These are phyloP conservation scores for Styela plicata DNA, from an alignment of 23 tunicate genomes.

Conservation along the genomic window DNA sequence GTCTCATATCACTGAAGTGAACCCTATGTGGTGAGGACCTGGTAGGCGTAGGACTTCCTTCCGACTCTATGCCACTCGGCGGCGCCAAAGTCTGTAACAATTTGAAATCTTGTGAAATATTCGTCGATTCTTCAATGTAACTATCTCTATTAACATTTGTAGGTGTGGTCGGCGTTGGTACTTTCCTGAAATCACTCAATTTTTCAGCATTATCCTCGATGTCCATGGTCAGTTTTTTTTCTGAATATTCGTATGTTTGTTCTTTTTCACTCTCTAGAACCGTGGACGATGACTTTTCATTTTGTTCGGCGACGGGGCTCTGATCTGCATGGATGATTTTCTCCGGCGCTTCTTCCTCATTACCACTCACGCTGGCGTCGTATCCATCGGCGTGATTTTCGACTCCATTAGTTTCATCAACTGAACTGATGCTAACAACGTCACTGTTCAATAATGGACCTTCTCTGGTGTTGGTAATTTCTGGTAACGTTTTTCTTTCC, in stretches of 20 bases:
- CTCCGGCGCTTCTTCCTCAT: conserved; percentile 14
- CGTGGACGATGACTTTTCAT: neutral
- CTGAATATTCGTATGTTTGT: neutral
- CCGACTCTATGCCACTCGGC: neutral
- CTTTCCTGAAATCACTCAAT: neutral
- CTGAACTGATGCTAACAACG: neutral
- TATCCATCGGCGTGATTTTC: conserved; percentile 7
- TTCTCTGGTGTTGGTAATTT: neutral
- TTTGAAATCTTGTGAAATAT: neutral
- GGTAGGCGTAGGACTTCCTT: neutral
- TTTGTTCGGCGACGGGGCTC: neutral
- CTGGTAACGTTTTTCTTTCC: neutral
- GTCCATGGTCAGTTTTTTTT: neutral
- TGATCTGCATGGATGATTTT: neutral
- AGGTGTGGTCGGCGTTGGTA: neutral
- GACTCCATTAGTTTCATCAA: neutral
- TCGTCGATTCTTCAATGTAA: neutral
- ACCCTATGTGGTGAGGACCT: neutral
- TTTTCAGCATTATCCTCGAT: neutral
- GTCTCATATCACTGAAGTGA: neutral
- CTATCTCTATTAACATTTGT: neutral
- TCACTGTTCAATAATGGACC: too few relatives aligned
- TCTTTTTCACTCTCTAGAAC: neutral
- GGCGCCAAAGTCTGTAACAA: neutral
- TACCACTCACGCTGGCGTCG: conserved; percentile 29